A percentile compares a stretch with the other conserved stretches of the same genome.
Evolutionary conservation across 2,797 vertebrate genomes (phyloP).

Genomic region (Diceros bicornis): DNA sequence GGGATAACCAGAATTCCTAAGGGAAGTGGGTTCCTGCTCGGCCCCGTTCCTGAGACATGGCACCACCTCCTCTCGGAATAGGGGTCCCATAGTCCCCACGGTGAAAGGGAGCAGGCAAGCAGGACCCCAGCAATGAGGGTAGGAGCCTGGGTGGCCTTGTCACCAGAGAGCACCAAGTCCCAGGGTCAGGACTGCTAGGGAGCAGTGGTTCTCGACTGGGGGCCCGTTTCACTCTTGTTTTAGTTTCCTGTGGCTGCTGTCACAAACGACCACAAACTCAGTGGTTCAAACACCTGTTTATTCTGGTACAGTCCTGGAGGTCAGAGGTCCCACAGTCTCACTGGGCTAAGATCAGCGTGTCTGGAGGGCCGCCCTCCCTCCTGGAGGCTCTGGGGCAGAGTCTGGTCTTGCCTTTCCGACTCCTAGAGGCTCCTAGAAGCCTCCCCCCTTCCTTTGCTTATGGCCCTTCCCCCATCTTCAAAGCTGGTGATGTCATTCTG

Average conservation of each 20-base stretch:
- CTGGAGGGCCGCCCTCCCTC: neutral
- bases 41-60: neutral
- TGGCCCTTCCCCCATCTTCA: neutral
- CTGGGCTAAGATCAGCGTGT: neutral
- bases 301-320: neutral
- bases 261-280: neutral
- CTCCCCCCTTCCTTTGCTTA: neutral
- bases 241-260: too few relatives aligned
- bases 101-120: neutral
- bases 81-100: neutral
- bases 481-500: neutral
- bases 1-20: neutral
- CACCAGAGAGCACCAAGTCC: neutral
- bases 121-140: neutral
- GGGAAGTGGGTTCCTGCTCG: neutral
- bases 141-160: neutral
- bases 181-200: neutral
- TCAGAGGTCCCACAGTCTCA: rapidly evolving
- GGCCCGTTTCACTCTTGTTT: neutral
- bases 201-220: neutral
- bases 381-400: neutral
- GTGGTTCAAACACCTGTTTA: neutral
- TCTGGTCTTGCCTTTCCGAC: neutral
- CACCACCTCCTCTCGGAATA: neutral
- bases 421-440: neutral